Conservation (phyloP, 1,140 invertebrate genomes). For the Conopomorpha cramerella region DNA sequence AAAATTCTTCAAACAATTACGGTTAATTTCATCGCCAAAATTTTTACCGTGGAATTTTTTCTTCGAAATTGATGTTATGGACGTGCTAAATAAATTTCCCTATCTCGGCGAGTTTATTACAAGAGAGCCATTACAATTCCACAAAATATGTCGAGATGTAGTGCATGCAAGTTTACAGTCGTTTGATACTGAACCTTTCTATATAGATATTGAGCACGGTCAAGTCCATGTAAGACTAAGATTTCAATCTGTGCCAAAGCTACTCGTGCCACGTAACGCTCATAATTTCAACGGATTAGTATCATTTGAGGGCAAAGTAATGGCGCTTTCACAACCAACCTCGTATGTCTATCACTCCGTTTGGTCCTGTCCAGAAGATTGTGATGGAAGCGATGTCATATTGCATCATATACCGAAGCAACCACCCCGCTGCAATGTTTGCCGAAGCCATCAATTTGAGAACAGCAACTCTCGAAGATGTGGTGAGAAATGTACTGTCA, state of each 20-base stretch:
- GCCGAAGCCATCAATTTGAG: conserved; percentile 32
- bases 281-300: conserved; percentile 16
- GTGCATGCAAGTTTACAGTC: conserved; percentile 29
- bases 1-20: conserved; percentile 20
- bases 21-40: conserved; percentile 20
- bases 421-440: conserved; percentile 35
- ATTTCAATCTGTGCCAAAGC: conserved; percentile 21
- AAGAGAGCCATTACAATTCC: conserved; percentile 28
- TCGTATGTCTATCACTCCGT: conserved; percentile 38
- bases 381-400: conserved; percentile 40
- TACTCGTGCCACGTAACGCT: conserved; percentile 12
- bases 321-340: conserved; percentile 24
- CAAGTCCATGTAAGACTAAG: conserved; percentile 28
- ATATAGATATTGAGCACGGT: conserved; percentile 13
- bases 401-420: conserved; percentile 36
- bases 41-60: conserved; percentile 32
- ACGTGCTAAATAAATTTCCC: conserved; percentile 25
- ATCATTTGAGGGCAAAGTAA: conserved; percentile 20
- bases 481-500: conserved; percentile 28
- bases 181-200: conserved; percentile 14
- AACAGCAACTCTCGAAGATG: conserved; percentile 35
- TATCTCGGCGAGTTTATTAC: conserved; percentile 23
- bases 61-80: conserved; percentile 34
- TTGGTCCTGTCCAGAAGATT: conserved; percentile 47
- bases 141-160: conserved; percentile 28